Base-by-base conservation (phyloP, 2,888 invertebrate species). In the Tetragnatha montana region DNA sequence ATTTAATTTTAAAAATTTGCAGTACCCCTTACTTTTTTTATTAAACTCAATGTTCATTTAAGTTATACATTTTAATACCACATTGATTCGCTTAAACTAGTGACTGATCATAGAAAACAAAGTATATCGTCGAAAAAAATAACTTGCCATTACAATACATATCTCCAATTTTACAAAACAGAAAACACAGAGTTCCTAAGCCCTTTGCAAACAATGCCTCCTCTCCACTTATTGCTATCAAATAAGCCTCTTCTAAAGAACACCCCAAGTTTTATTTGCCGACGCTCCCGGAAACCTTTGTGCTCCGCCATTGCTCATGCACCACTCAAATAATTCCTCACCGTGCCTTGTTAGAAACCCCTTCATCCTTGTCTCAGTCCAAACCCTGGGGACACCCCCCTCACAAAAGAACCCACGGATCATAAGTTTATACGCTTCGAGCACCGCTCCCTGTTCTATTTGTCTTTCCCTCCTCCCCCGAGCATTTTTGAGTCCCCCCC, bases 231-330 rank as follows among this genome's bases (percentile, higher is more conserved):
- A 35, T n/a, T n/a, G n/a, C 35, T 2, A 35, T 35, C 35, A 35
- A 35, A 35, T n/a, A 60, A 1, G 60, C 60, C 60, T 6, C 60
- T 17, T 60, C 35, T 35, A 35, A n/a, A 35, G 35, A 35, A 35
- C 35, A 10, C 60, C 8, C 68, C 68, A 0, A 51, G 12, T 79
- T 82, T 75, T 10, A 82, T 88, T 88, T 88, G 78, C 47, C 68
- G 19, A 88, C 87, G 70, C 8, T 71, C 87, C 86, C 87, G 78
- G 87, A 88, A 88, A 88, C 78, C 87, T 88, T 78, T 82, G 76
- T 71, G 47, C 51, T 22, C 21, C 35, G 4, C 60, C 50, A 70
- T 81, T 70, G 76, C 76, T 87, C 69, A 12, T 76, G 81, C 83
- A 22, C 22, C 79, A 83, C 82, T 88, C 73, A 4, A 35, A 35